These are phyloP conservation scores for Porites divaricata DNA, from an alignment of 92 coral and sea anemone genomes.

Conservation along the genomic window DNA sequence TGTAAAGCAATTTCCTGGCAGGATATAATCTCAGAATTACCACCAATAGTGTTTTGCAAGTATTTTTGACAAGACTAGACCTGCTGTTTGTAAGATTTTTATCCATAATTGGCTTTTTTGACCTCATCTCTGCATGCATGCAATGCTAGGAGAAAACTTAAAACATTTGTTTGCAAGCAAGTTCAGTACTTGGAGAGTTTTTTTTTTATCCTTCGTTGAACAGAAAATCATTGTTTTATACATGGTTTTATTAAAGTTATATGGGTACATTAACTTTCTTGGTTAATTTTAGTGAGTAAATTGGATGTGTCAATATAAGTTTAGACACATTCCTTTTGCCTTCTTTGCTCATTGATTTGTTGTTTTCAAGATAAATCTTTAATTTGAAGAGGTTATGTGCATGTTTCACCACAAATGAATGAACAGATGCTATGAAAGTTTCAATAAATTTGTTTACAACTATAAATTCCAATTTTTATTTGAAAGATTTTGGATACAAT, in stretches of 20 bases:
- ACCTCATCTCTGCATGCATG: constrained; percentile 3
- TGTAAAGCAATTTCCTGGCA: neutral
- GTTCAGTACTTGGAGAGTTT: neutral
- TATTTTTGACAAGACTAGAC: neutral
- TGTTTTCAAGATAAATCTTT: neutral
- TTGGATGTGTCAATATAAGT: neutral
- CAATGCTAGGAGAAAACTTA: constrained; percentile 13
- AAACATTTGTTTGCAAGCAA: neutral
- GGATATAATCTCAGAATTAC: neutral
- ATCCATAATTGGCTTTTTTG: neutral
- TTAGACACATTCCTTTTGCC: neutral
- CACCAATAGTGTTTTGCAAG: neutral
- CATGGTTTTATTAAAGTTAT: neutral
- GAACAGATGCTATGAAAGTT: constrained; percentile 12
- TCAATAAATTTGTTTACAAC: neutral
- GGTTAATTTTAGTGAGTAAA: neutral
- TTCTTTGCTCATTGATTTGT: neutral
- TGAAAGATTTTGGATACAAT: neutral
- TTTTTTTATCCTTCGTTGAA: neutral
- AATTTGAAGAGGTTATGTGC: constrained; percentile 7
- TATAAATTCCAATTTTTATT: neutral
- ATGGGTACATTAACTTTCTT: neutral
- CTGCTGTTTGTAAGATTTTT: neutral
- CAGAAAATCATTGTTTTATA: neutral
- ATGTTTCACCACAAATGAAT: constrained; percentile 13